Evolutionary conservation across 2,888 invertebrate species (phyloP).

Genomic region (Synanthedon tipuliformis): DNA sequence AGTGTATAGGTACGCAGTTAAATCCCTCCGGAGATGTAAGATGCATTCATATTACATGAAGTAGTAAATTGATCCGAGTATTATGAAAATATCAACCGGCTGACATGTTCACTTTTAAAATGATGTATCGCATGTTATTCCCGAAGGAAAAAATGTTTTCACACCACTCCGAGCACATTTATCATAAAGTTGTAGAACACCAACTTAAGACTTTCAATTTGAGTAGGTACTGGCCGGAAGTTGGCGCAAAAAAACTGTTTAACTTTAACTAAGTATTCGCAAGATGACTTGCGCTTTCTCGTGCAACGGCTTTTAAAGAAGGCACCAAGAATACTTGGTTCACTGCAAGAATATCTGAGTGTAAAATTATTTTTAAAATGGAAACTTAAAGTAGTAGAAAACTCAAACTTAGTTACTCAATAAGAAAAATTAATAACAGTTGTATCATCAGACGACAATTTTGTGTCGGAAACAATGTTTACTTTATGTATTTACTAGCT

Average conservation of each 20-base stretch:
- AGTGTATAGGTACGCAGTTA: too few species aligned
- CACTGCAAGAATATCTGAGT: not conserved
- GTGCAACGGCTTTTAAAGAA: slow-evolving; percentile 14
- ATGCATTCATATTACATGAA: not conserved
- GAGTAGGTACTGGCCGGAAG: slow-evolving; percentile 6
- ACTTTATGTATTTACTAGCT: too few species aligned
- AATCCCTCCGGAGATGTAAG: too few species aligned
- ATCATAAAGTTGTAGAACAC: slow-evolving; percentile 15
- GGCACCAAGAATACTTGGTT: slow-evolving; percentile 6
- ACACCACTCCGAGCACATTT: slow-evolving; percentile 5
- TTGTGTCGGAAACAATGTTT: too few species aligned
- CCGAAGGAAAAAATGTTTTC: not conserved
- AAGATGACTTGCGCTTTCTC: slow-evolving; percentile 15
- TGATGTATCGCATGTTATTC: slow-evolving; percentile 5
- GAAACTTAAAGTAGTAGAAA: too few species aligned
- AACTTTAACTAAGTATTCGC: slow-evolving; percentile 16
- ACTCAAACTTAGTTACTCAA: too few species aligned
- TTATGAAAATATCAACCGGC: not conserved
- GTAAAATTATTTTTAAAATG: too few species aligned
- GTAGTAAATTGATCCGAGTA: not conserved
- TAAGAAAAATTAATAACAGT: too few species aligned
- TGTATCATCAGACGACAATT: too few species aligned
- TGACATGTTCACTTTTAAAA: slow-evolving; percentile 5
- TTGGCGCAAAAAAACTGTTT: slow-evolving; percentile 15
- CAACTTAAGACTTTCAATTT: slow-evolving; percentile 20